Evolutionary conservation across 2,113 vertebrate genomes (phyloP).

Genomic region (Petrocephalus zakoni): DNA sequence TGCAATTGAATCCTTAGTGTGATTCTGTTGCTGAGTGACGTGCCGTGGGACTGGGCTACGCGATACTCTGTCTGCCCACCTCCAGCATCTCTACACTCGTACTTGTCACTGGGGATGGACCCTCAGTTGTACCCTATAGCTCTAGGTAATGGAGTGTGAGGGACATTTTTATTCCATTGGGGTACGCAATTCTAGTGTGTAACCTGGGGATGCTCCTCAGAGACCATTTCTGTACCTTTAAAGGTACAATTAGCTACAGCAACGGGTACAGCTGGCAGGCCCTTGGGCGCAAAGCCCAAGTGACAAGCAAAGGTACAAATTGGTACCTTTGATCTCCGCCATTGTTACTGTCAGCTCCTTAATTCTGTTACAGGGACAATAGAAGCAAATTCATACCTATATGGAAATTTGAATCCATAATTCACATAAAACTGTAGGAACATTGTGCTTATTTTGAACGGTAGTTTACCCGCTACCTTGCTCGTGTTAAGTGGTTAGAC

Average conservation of each 20-base stretch:
- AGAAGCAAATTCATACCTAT: background rate
- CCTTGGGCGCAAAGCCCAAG: too few species aligned
- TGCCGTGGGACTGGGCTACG: background rate
- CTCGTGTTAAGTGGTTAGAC: background rate
- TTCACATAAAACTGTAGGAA: background rate
- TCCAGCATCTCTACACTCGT: background rate
- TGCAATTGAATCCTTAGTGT: background rate
- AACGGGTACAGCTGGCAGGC: too few species aligned
- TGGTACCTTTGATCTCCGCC: background rate
- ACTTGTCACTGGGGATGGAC: too few species aligned
- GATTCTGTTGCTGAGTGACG: background rate
- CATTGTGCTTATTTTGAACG: background rate
- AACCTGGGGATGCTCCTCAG: too few species aligned
- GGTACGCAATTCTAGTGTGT: too few species aligned
- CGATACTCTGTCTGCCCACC: background rate
- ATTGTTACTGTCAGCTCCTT: background rate
- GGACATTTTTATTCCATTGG: too few species aligned
- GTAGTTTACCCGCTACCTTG: background rate
- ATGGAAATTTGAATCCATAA: background rate
- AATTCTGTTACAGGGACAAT: background rate
- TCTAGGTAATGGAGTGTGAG: too few species aligned
- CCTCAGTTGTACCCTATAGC: too few species aligned
- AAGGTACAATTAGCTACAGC: too few species aligned
- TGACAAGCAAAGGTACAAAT: too few species aligned
- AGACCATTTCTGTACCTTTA: too few species aligned